Conservation (phyloP, 2,888 invertebrate genomes). For the Hanleya hanleyi region DNA sequence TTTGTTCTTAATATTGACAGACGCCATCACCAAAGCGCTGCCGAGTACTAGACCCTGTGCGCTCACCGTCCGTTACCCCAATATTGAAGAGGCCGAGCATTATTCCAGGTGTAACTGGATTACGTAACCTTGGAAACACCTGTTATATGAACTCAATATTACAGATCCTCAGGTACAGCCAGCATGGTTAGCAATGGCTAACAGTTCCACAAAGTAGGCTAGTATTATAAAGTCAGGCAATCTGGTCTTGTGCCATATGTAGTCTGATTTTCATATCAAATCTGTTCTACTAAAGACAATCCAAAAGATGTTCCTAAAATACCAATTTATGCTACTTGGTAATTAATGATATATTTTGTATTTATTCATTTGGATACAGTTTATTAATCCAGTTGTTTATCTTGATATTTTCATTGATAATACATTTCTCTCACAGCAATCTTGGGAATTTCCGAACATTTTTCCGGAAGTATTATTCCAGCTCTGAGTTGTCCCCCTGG, state of each 20-base stretch:
- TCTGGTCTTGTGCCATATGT: too few relatives aligned
- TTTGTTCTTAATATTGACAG: slow-evolving; percentile 4
- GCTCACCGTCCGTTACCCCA: slow-evolving; percentile 13
- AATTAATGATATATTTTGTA: too few relatives aligned
- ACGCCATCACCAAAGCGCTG: slow-evolving; percentile 7
- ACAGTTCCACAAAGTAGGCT: too few relatives aligned
- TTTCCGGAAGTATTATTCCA: slow-evolving; percentile 45
- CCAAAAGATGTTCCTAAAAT: too few relatives aligned
- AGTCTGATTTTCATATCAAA: too few relatives aligned
- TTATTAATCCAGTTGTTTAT: neutral
- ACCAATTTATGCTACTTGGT: too few relatives aligned
- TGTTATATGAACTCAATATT: slow-evolving; percentile 73
- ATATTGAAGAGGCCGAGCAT: slow-evolving; percentile 46
- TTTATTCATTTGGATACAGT: too few relatives aligned
- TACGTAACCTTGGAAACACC: slow-evolving; percentile 73
- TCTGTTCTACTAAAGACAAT: too few relatives aligned
- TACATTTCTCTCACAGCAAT: slow-evolving; percentile 46
- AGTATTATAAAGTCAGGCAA: too few relatives aligned
- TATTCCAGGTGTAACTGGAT: slow-evolving; percentile 70
- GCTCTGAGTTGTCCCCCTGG: neutral
- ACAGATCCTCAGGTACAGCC: slow-evolving; percentile 67
- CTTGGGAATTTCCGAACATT: slow-evolving; percentile 57
- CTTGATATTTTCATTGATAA: neutral
- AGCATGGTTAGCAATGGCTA: too few relatives aligned
- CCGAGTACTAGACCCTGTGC: neutral